Conservation (phyloP, 2,113 vertebrate genomes). For the Chaetura pelagica region DNA sequence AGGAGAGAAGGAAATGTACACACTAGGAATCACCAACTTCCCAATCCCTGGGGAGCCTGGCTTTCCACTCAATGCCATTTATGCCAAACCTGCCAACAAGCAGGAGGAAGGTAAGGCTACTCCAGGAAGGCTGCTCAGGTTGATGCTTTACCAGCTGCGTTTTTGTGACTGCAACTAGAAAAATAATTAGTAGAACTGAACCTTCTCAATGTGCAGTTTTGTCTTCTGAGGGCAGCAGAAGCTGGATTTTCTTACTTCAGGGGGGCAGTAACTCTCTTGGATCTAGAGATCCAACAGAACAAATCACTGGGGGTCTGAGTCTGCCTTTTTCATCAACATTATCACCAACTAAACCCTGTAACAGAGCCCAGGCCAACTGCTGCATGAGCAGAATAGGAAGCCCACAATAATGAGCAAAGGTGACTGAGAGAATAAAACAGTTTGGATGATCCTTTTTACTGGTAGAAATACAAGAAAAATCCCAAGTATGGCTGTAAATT, state of each 20-base stretch:
- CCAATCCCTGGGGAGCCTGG: slow-evolving; percentile 98
- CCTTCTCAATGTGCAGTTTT: background rate
- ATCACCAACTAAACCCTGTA: background rate
- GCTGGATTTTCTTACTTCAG: background rate
- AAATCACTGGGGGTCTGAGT: background rate
- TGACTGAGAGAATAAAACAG: background rate
- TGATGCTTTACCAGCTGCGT: background rate
- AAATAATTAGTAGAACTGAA: background rate
- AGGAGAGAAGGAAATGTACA: slow-evolving; percentile 99
- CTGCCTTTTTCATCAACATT: background rate
- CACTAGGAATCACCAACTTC: slow-evolving; percentile 95
- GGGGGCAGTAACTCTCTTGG: background rate
- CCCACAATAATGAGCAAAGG: background rate
- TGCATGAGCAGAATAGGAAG: background rate
- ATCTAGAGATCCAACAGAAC: background rate
- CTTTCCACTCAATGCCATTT: slow-evolving; percentile 98
- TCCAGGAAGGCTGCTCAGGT: background rate
- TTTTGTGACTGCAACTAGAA: background rate
- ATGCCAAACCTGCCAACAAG: slow-evolving; percentile 83
- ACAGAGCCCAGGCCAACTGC: background rate
- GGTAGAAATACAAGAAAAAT: background rate
- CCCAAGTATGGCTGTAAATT: background rate
- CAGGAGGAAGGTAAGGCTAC: slow-evolving; percentile 83
- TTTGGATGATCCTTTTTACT: background rate
- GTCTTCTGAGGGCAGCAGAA: background rate